Conservation (phyloP, 2,888 invertebrate species). For the Bruchidius siliquastri region DNA sequence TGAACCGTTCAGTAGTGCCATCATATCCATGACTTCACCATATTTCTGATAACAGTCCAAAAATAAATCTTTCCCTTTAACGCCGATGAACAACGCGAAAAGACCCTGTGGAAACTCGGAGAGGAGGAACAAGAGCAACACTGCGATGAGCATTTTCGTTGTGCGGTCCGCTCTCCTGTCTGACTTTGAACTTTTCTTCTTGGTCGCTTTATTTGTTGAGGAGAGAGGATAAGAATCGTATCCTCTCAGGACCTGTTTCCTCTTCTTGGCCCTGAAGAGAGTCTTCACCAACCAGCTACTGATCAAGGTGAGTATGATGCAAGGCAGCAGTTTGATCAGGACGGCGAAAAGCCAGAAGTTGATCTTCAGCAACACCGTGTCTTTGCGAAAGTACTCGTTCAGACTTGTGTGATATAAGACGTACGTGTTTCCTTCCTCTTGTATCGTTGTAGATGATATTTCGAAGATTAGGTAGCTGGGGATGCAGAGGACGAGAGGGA, state of each 20-base stretch:
- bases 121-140: constrained; percentile 77
- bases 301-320: constrained; percentile 69
- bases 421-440: constrained; percentile 55
- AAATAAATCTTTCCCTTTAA: constrained; percentile 68
- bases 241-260: constrained; percentile 63
- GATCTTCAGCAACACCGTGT: constrained; percentile 48
- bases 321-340: constrained; percentile 75
- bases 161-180: constrained; percentile 80
- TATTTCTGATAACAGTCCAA: constrained; percentile 73
- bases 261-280: constrained; percentile 68
- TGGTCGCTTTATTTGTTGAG: constrained; percentile 19
- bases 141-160: constrained; percentile 83
- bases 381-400: constrained; percentile 44
- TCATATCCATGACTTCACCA: constrained; percentile 83
- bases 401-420: constrained; percentile 56
- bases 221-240: constrained; percentile 55
- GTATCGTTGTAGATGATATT: constrained; percentile 51
- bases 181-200: constrained; percentile 48
- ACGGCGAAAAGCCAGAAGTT: constrained; percentile 82
- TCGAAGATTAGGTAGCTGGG: constrained; percentile 76
- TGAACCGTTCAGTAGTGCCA: constrained; percentile 86
- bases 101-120: constrained; percentile 78
- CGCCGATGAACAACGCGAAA: constrained; percentile 58
- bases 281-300: constrained; percentile 68
- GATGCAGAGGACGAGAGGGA: constrained; percentile 75